Evolutionary conservation across 2,888 invertebrate species (phyloP), one percentile per base, ranked within the genome.

Genomic region (Latheticus oryzae): DNA sequence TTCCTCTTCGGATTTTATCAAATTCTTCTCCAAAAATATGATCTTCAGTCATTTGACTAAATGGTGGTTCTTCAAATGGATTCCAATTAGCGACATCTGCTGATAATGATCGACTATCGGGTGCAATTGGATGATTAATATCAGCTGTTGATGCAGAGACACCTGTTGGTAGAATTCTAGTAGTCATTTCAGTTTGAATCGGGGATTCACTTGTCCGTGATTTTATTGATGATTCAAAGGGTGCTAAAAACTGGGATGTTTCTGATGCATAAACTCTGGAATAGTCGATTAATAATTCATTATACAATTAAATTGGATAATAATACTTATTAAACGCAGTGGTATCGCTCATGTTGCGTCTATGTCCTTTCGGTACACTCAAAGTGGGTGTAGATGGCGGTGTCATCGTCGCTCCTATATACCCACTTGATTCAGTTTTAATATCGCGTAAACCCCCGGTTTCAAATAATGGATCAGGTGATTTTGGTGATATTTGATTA

Each of bases 331-430:
- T 89, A 72, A 90, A 90, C 65, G 90, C 89, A 48, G 90, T 89
- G 1, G 92, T 92, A 73, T 93, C 93, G 73, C 91, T 91, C 78
- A 90, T 90, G 76, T 92, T 91, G 53, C 93, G 83, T 47, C 92
- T 81, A 75, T 93, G 92, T 3, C 86, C 85, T 62, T 80, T 82
- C 1, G 80, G 74, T 32, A 75, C 65, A n/a, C 68, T 62, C 30
- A 75, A 60, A 1, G 77, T 75, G 0, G 79, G 79, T 2, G 79
- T 78, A 28, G 72, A 63, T 1, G 78, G 75, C 3, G 79, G 78
- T 15, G 78, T 75, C 30, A 72, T 72, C 33, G 64, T 66, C 8
- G 67, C 64, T 32, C 72, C 69, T 13, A 77, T 68, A 48, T 75
- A 73, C 63, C 72, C 74, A 56, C 71, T 73, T 2, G 76, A 75